phyloP scores from a whole-genome alignment of 2,888 invertebrate genomes.

The Microctonus hyperodae region DNA sequence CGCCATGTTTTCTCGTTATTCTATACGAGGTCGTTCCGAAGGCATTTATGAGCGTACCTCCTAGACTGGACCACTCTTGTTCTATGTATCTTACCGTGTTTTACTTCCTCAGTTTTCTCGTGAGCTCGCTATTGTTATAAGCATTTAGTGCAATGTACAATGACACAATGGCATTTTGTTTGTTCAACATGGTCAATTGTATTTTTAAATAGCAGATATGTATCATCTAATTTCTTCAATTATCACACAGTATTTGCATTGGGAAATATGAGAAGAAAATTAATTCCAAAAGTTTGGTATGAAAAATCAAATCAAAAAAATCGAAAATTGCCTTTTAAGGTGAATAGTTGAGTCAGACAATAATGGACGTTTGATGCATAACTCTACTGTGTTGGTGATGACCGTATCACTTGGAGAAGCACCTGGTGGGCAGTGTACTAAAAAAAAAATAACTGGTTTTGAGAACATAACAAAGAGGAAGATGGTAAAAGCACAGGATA shows the following conservation, averaged over 20 bases:
- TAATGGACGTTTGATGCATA: neutral
- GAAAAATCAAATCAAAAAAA: neutral
- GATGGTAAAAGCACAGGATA: constrained; percentile 3
- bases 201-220: neutral
- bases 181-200: neutral
- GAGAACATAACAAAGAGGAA: neutral
- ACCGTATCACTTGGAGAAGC: neutral
- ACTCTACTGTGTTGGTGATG: neutral
- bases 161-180: neutral
- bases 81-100: neutral
- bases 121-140: neutral
- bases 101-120: neutral
- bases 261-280: neutral
- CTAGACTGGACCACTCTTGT: constrained; percentile 15
- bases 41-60: constrained; percentile 7
- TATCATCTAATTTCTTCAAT: neutral
- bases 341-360: constrained; percentile 1
- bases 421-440: neutral
- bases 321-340: neutral
- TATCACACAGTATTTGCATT: neutral
- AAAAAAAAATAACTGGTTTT: neutral
- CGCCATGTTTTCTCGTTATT: constrained; percentile 23
- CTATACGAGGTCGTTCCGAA: constrained; percentile 13
- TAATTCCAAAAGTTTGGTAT: neutral
- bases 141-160: constrained; percentile 1